Evolutionary conservation across 2,113 vertebrate genomes (phyloP).

Genomic region (Chlorocebus sabaeus): DNA sequence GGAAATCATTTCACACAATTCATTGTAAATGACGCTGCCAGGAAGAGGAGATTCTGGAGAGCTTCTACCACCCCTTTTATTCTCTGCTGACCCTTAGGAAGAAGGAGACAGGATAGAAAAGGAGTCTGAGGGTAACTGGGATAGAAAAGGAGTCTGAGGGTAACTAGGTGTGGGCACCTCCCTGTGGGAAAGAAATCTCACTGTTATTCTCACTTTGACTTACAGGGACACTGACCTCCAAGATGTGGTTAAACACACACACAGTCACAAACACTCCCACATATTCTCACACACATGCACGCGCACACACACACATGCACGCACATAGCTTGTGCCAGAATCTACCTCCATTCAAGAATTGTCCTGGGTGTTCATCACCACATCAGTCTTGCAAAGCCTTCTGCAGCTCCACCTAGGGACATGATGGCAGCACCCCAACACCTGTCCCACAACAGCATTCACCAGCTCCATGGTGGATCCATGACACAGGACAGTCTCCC

Average conservation of each 20-base stretch:
- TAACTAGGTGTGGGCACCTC: fast-evolving
- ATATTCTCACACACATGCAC: too few species aligned
- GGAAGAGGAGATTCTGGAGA: neutral
- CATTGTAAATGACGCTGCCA: slow-evolving; percentile 48
- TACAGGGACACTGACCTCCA: neutral
- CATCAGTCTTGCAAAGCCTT: neutral
- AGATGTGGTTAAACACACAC: neutral
- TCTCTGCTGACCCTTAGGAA: neutral
- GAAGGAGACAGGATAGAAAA: too few species aligned
- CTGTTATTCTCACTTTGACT: neutral
- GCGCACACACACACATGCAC: neutral
- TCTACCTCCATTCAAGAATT: neutral
- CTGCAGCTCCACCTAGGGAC: neutral
- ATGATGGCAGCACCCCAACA: neutral
- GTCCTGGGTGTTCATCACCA: neutral
- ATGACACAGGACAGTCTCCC: neutral
- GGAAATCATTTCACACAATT: slow-evolving; percentile 77
- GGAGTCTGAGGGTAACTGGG: fast-evolving
- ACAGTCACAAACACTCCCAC: too few species aligned
- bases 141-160: fast-evolving
- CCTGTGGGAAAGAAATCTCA: neutral
- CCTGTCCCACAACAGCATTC: neutral
- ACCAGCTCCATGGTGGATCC: too few species aligned
- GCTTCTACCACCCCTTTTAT: neutral
- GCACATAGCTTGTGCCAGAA: neutral